Base-by-base conservation (phyloP, 2,888 invertebrate species). In the Fissipunctia ypsillon region DNA sequence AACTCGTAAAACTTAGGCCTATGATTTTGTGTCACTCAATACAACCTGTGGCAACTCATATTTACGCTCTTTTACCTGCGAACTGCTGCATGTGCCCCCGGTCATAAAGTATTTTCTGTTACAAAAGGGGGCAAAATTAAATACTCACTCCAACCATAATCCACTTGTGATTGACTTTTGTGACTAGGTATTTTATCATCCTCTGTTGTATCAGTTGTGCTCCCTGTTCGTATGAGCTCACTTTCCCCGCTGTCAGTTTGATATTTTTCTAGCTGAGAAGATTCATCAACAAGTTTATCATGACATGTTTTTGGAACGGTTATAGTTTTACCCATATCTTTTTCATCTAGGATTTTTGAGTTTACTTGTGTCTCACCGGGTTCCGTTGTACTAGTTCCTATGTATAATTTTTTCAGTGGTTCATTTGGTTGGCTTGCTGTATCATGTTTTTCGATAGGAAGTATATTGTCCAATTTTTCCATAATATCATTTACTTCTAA, bases 141-240 rank as follows among this genome's bases (percentile, higher is more conserved):
- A 64, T 74, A 86, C 87, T 86, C 61, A 86, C 85, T 86, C 82
- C 84, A 86, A 48, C 61, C 54, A 41, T 64, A 61, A 72, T 76
- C 70, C 16, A 66, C 25, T 50, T 43, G 76, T 56, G 65, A 45
- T 45, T 54, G 50, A 43, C 12, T 60, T 72, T 35, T 67, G 16
- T 54, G 60, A 41, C 35, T 69, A 48, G 38, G 35, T 68, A 31
- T 64, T 60, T 38, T 45, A 25, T 69, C 43, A 43, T 41, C 64
- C 19, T 61, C 54, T 35, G 22, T 57, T 60, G 19, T 41, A 57
- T 31, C 48, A 16, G 28, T 38, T n/a, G 57, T 12, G 38, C 54
- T 71, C 19, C 3, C 56, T 50, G 52, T 52, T 80, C 19, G 73
- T 59, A 31, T 60, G 38, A 28, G 6, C 9, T 38, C 48, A 22